Percentiles rank a stretch among this genome's conserved stretches.
Evolutionary conservation across 2,888 invertebrate species (phyloP).

Genomic region (Tricholauxania praeusta): DNA sequence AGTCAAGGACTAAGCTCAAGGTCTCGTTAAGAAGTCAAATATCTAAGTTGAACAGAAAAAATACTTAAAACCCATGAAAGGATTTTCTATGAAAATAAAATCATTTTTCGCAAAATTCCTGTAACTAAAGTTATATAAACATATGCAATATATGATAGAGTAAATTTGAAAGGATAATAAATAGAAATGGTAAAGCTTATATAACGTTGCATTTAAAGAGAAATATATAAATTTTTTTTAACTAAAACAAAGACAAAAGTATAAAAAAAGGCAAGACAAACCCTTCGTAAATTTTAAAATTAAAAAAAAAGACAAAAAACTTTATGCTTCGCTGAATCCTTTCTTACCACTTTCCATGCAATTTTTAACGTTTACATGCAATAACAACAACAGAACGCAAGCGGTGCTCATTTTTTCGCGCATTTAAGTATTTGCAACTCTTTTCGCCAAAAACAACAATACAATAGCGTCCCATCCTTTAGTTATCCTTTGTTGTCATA

Average conservation of each 20-base stretch:
- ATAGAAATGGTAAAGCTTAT: conserved; percentile 43
- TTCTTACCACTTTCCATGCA: conserved; percentile 45
- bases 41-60: not conserved
- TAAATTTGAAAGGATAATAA: not conserved
- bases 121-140: not conserved
- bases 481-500: conserved; percentile 20
- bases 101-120: not conserved
- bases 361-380: conserved; percentile 9
- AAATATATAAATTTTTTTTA: not conserved
- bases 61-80: too few relatives aligned
- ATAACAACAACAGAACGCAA: conserved; percentile 17
- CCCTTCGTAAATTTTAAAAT: not conserved
- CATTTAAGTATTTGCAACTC: conserved; percentile 36
- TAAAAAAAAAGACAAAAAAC: conserved; percentile 15
- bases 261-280: not conserved
- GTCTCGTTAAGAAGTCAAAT: not conserved
- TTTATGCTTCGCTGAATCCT: conserved; percentile 44
- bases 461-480: not conserved
- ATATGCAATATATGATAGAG: conserved; percentile 4
- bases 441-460: conserved; percentile 32
- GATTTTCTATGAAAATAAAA: not conserved
- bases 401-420: conserved; percentile 24
- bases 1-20: conserved; percentile 11
- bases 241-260: not conserved
- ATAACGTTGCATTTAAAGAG: conserved; percentile 48